Evolutionary conservation across 2,797 vertebrate genomes (phyloP).

Genomic region (Lutjanus campechanus): DNA sequence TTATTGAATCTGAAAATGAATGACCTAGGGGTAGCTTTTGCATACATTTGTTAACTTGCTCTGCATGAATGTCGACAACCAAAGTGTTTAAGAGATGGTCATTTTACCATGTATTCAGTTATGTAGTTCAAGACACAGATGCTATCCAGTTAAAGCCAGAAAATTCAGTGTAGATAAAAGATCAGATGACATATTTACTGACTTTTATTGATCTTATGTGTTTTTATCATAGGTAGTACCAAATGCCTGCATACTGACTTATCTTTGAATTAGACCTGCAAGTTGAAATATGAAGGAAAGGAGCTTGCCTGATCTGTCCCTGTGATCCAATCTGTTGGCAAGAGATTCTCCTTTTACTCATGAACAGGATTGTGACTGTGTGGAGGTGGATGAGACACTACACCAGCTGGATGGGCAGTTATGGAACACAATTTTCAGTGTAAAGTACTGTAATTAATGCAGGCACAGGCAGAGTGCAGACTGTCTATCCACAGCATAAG

Average conservation of each 20-base stretch:
- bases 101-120: background rate
- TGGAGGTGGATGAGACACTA: constrained; percentile 45
- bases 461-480: background rate
- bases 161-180: background rate
- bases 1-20: too few relatives aligned
- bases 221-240: background rate
- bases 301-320: background rate
- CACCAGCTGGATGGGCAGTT: constrained; percentile 32
- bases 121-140: background rate
- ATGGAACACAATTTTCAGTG: constrained; percentile 19
- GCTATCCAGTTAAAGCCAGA: background rate
- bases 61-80: too few relatives aligned
- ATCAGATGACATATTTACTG: background rate
- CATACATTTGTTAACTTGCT: too few relatives aligned
- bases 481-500: background rate
- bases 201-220: background rate
- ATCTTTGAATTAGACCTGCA: background rate
- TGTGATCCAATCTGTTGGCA: constrained; percentile 2
- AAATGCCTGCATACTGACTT: background rate
- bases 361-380: constrained; percentile 29
- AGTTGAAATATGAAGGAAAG: background rate
- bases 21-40: too few relatives aligned
- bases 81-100: too few relatives aligned
- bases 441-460: constrained; percentile 18
- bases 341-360: constrained; percentile 2